Conservation (phyloP, 2,888 invertebrate species). For the Sicus ferrugineus region DNA sequence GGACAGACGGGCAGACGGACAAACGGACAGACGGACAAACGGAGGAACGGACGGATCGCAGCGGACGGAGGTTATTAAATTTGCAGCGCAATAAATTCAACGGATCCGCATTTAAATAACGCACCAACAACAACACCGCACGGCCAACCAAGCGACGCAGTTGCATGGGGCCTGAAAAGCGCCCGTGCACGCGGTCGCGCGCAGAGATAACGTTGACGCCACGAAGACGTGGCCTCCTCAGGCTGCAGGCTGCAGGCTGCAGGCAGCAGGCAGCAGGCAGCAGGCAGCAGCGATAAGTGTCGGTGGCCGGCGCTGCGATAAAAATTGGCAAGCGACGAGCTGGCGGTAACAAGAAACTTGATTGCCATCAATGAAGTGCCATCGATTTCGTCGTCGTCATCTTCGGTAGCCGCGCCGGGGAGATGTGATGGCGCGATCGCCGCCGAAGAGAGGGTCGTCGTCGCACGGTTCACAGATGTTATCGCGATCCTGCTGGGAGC, state of each 20-base stretch:
- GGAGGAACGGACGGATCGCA: background rate
- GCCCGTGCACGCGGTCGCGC: background rate
- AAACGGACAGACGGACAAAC: no score
- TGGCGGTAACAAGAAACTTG: constrained; percentile 1
- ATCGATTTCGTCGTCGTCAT: constrained; percentile 17
- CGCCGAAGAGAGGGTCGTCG: background rate
- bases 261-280: no score
- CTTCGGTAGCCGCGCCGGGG: background rate
- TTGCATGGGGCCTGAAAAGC: no score
- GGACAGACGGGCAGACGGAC: no score
- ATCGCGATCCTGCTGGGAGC: constrained; percentile 3
- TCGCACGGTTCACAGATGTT: constrained; percentile 7
- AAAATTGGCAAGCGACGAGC: constrained; percentile 7
- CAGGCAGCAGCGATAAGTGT: no score
- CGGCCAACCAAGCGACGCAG: no score
- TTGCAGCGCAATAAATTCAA: constrained; percentile 29
- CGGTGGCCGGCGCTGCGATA: background rate
- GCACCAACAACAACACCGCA: background rate
- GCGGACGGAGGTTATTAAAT: constrained; percentile 24
- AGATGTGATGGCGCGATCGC: background rate
- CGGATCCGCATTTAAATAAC: constrained; percentile 29
- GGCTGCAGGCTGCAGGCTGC: background rate
- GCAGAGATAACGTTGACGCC: constrained; percentile 12
- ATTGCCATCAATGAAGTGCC: constrained; percentile 18
- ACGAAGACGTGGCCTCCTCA: background rate